Evolutionary conservation across 2,888 invertebrate genomes (phyloP), one percentile per base, ranked within the genome.

Genomic region (Bibio marci): DNA sequence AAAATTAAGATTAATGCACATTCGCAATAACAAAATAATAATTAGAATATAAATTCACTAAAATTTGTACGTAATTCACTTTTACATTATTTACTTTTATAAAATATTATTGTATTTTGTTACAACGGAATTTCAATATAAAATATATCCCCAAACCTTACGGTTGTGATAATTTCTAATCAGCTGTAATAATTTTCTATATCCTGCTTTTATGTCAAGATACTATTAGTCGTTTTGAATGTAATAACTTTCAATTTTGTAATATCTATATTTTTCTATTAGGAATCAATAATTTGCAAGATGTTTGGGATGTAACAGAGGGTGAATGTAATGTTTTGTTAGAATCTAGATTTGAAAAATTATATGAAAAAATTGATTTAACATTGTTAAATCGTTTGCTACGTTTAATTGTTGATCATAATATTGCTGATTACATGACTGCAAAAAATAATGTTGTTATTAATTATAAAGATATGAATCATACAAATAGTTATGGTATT

Each of bases 391-490:
- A 98, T 67, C 76, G 98, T 61, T 65, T 99, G 52, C 66, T 99
- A 38, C 79, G 97, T 50, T 66, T 99, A 39, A 98, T 99, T 50
- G 97, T 99, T 31, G 98, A 99, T 65, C 98, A 99, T 64, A 99
- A 99, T 62, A 99, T 99, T 54, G 98, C 98, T 49, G 98, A 99
- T 73, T 99, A 99, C 65, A 98, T 99, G 95, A 97, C 98, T 0
- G 95, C 98, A 3, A 99, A 99, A 64, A 98, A 98, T 64, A 99
- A 99, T 66, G 94, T 99, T n/a, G 90, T 95, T 39, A 97, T 99
- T 47, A 98, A 97, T 64, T 99, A 98, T 65, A 98, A 97, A 70
- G 98, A 99, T 58, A 99, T 99, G 98, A 98, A 98, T 64, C 98
- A 99, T 62, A 97, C 95, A 0, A 99, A 99, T 74, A 94, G 95